phyloP scores from a whole-genome alignment of 1,140 invertebrate species.

The Aethina tumida region DNA sequence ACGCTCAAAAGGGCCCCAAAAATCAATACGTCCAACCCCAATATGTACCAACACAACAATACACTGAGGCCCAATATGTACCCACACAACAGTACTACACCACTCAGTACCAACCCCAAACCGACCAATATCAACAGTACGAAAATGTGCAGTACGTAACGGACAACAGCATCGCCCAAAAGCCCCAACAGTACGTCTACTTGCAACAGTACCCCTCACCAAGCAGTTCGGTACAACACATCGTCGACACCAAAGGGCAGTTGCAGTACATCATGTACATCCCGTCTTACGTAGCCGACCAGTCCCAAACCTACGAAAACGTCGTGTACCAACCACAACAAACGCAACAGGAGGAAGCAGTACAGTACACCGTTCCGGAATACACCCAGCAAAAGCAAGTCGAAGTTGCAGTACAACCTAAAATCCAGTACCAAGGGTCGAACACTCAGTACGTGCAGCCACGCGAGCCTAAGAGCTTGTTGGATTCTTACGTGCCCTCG shows the following conservation, averaged over 20 bases:
- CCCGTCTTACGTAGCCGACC: constrained; percentile 15
- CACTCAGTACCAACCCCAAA: constrained; percentile 12
- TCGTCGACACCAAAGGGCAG: constrained; percentile 26
- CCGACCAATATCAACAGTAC: constrained; percentile 18
- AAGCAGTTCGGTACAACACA: constrained; percentile 21
- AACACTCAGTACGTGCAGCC: constrained; percentile 11
- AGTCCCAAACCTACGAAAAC: constrained; percentile 11
- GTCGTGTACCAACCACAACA: constrained; percentile 8
- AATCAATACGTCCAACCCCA: constrained; percentile 14
- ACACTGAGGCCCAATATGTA: constrained; percentile 7
- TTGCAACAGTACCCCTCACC: constrained; percentile 23
- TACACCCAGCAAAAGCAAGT: constrained; percentile 8
- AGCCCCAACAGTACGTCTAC: constrained; percentile 17
- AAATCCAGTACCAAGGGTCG: constrained; percentile 5
- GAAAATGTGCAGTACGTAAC: constrained; percentile 22
- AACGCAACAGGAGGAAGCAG: constrained; percentile 5
- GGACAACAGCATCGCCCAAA: constrained; percentile 21
- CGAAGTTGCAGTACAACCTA: constrained; percentile 2
- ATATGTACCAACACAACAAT: constrained; percentile 2
- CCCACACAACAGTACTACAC: constrained; percentile 4
- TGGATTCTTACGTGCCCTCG: constrained; percentile 32
- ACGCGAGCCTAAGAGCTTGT: constrained; percentile 25
- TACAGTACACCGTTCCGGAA: constrained; percentile 8
- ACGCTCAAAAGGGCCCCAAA: constrained; percentile 20
- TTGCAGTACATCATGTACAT: constrained; percentile 24